Base-by-base conservation (phyloP, 2,888 invertebrate genomes). In the Conops quadrifasciatus region DNA sequence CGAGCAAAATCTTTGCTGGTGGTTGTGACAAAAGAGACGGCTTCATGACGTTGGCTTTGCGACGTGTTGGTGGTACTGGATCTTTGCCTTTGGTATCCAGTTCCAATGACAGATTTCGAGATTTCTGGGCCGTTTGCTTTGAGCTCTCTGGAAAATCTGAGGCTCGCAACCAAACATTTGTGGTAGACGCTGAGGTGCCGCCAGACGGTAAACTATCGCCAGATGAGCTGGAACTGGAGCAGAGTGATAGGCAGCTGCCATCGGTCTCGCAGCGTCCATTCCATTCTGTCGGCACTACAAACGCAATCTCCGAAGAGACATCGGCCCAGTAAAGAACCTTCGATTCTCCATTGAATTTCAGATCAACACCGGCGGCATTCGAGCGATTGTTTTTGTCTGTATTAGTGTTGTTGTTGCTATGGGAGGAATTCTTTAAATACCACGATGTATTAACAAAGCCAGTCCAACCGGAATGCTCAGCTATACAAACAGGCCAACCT, bases 271-370 rank as follows among this genome's bases (percentile, higher is more conserved):
- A 88, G 0, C 87, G 84, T 70, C 86, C 84, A 78, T 87, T 87
- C 82, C 86, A 88, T 75, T 88, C 88, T 0, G 89, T 89, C 0
- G 98, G 98, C 67, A 98, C 94, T 21, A 98, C 91, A 87, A 98
- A 97, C 1, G 97, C 96, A 69, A 98, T 91, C 88, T 99, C 98
- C 3, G 95, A 93, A 64, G 92, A 93, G 0, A 95, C 94, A 86
- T 98, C 97, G 1, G 97, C 94, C 97, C 97, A 98, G 86, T 97
- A 98, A 1, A 98, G 87, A 2, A 96, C 92, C 84, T 93, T 92
- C 71, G 92, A 91, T 69, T 91, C 90, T 0, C 96, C 97, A 85
- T 95, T 95, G 82, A 94, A 97, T 67, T 91, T 85, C 75, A 91
- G 87, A 59, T 93, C 94, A 16, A 13, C 58, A 28, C 11, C 16